These are phyloP conservation scores for Drosophila ironensis DNA, from an alignment of 1,140 invertebrate genomes.

Conservation along the genomic window DNA sequence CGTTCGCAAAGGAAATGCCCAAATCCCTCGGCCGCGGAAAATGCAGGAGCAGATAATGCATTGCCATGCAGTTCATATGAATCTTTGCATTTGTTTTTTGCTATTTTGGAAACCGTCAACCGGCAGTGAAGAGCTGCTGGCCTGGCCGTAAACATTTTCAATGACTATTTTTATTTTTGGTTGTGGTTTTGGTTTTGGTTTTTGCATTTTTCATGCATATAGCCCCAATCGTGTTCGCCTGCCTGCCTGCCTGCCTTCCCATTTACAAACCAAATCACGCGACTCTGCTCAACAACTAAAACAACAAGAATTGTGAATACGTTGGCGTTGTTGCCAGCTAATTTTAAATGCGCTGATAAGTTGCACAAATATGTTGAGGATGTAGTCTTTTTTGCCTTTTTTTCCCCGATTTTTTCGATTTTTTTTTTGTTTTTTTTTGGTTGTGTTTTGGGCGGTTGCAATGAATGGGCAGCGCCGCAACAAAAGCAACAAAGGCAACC, in stretches of 20 bases:
- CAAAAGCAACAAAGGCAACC: conserved; percentile 20
- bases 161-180: conserved; percentile 71
- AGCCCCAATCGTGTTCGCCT: conserved; percentile 2
- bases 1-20: too few species aligned
- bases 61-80: neutral
- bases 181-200: conserved; percentile 64
- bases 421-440: neutral
- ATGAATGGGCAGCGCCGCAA: conserved; percentile 44
- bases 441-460: conserved; percentile 33
- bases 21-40: too few species aligned
- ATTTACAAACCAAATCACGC: conserved; percentile 78
- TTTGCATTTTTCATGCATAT: conserved; percentile 54
- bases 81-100: conserved; percentile 3
- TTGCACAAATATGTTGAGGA: conserved; percentile 75
- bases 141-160: conserved; percentile 70
- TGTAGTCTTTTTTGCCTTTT: conserved; percentile 33
- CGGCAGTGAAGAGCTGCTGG: conserved; percentile 25
- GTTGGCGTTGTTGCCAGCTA: conserved; percentile 47
- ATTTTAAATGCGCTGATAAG: conserved; percentile 79
- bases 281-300: conserved; percentile 30
- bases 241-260: conserved; percentile 56
- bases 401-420: conserved; percentile 4
- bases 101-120: conserved; percentile 44
- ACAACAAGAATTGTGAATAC: conserved; percentile 32
- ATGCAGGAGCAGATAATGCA: too few species aligned